Evolutionary conservation across 2,888 invertebrate genomes (phyloP), one percentile per base, ranked within the genome.

Genomic region (Tupiocoris notatus): DNA sequence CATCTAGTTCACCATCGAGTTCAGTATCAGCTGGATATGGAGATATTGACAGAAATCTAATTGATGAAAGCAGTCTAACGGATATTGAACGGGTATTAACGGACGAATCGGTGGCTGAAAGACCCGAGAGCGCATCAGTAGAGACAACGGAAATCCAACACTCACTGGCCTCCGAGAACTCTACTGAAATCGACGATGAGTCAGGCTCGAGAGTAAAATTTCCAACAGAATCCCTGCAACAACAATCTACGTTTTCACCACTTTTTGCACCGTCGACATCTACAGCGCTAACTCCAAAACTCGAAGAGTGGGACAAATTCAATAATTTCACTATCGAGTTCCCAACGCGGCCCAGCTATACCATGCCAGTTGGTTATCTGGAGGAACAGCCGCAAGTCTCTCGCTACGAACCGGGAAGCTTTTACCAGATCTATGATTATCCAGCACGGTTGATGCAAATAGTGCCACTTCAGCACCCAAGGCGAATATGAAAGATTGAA

Each of bases 271-370:
- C 39, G 12, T 12, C 39, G 12, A 39, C 39, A 39, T 7, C 39
- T 12, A 39, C 3, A 39, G 39, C 39, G 6, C 39, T 12, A 39
- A 39, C 39, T 3, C 6, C 12, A 7, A 12, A 7, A 12, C 12
- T 7, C 12, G 22, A 67, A 6, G 67, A 67, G n/a, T 67, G 67
- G 67, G 56, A 56, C 18, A 67, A 67, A 16, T 67, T 67, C 57
- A 67, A 67, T 16, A 67, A 67, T 57, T 67, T 67, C 67, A 67
- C 67, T n/a, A 67, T 67, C n/a, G 56, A 20, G 18, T 7, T 67
- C 22, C 67, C 67, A 16, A 67, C 21, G 18, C 39, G 57, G 56
- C 3, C 24, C 9, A 25, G 17, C 20, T 65, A 12, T 17, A 1
- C n/a, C 20, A 18, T 17, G 12, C 61, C 12, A 17, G 18, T 61